Conservation (phyloP, 2,113 vertebrate genomes). For the Callithrix jacchus region DNA sequence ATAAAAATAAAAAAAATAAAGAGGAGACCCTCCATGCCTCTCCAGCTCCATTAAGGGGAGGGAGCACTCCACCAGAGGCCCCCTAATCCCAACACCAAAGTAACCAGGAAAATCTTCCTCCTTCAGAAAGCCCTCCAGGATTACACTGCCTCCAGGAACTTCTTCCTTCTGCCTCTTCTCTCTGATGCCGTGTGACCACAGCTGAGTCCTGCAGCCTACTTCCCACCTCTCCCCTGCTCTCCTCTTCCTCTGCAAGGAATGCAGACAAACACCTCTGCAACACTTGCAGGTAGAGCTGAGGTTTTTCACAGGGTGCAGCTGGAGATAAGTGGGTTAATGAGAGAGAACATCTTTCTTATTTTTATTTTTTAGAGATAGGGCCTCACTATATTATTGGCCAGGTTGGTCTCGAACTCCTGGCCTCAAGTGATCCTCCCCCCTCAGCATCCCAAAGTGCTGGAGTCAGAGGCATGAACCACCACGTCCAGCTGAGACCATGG, state of each 20-base stretch:
- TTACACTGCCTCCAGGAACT: neutral
- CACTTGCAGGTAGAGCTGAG: neutral
- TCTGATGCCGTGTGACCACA: neutral
- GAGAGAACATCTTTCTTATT: neutral
- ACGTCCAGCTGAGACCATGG: neutral
- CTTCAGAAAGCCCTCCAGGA: neutral
- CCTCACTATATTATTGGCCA: no score
- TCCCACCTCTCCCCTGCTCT: neutral
- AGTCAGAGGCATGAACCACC: no score
- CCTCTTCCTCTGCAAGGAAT: neutral
- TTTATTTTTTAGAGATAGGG: no score
- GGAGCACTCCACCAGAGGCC: neutral
- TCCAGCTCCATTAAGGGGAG: neutral
- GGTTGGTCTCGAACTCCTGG: no score
- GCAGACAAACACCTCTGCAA: neutral
- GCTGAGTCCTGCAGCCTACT: neutral
- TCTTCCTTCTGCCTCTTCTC: neutral
- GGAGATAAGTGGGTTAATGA: neutral
- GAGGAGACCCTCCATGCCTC: neutral
- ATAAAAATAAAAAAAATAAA: no score
- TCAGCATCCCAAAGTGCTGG: no score
- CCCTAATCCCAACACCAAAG: neutral
- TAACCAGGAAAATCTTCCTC: neutral
- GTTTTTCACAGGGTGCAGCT: neutral
- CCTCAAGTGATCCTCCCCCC: no score